Evolutionary conservation across 2,888 invertebrate species (phyloP).

Genomic region (Epinotia bilunana): DNA sequence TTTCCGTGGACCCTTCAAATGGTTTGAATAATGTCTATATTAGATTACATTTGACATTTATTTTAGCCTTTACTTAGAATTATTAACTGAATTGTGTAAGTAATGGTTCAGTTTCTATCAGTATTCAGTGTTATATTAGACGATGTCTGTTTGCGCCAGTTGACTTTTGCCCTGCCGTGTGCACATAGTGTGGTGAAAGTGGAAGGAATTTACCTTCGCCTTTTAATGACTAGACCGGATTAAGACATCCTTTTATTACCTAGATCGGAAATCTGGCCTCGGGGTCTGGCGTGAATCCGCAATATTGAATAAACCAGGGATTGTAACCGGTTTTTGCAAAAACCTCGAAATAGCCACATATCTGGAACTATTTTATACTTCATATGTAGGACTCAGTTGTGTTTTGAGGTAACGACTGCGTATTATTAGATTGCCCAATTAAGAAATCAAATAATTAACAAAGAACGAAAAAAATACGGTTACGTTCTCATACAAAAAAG

Average conservation of each 20-base stretch:
- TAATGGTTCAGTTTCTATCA: not conserved
- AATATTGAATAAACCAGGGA: not conserved
- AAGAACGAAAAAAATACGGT: too few relatives aligned
- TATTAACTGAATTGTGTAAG: not conserved
- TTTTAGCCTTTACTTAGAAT: not conserved
- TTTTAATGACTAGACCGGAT: slow-evolving; percentile 29
- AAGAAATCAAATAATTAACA: too few relatives aligned
- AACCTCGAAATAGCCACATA: too few relatives aligned
- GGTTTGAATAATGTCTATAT: too few relatives aligned
- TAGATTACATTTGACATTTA: too few relatives aligned
- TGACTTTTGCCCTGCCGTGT: not conserved
- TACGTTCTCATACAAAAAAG: too few relatives aligned
- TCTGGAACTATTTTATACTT: too few relatives aligned
- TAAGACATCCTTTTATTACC: slow-evolving; percentile 26
- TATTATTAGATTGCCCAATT: too few relatives aligned
- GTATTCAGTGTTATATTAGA: not conserved
- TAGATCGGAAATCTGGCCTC: slow-evolving; percentile 15
- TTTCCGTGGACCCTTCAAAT: too few relatives aligned
- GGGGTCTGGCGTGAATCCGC: slow-evolving; percentile 14
- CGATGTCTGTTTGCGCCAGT: not conserved
- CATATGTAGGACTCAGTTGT: too few relatives aligned
- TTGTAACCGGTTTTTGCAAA: too few relatives aligned
- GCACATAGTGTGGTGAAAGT: slow-evolving; percentile 9
- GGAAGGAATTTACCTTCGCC: slow-evolving; percentile 20
- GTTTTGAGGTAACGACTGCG: too few relatives aligned